phyloP scores from a whole-genome alignment of 2,113 vertebrate species.

The Thryonomys swinderianus region DNA sequence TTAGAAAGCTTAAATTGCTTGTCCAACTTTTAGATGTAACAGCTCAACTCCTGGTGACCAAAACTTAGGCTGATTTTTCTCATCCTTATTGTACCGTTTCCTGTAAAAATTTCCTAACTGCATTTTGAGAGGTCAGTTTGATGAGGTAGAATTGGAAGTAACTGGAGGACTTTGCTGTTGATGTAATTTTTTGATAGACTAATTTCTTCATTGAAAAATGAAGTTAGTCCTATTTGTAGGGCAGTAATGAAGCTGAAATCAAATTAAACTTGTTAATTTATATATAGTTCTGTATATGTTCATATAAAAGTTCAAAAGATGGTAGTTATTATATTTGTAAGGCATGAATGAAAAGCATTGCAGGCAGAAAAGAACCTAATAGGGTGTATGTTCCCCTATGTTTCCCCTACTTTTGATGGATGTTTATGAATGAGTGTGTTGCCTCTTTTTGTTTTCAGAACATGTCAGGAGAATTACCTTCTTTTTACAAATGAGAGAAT shows the following conservation, averaged over 20 bases:
- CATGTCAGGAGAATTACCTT: not conserved
- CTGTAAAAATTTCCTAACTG: not conserved
- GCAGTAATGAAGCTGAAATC: not conserved
- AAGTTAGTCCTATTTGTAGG: not conserved
- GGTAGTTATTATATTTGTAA: not conserved
- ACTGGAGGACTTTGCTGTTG: too few species aligned
- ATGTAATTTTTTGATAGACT: not conserved
- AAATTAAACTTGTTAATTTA: conserved; percentile 34
- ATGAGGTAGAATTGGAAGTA: not conserved
- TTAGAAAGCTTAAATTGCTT: not conserved
- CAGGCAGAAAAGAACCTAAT: not conserved
- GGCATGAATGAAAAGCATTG: not conserved
- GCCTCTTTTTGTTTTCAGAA: conserved; percentile 28
- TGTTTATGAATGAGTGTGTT: conserved; percentile 1
- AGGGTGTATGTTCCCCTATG: not conserved
- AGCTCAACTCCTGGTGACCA: not conserved
- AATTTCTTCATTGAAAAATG: conserved; percentile 20
- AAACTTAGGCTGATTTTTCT: not conserved
- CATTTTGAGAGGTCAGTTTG: conserved; percentile 44
- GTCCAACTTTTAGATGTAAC: not conserved
- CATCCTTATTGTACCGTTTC: not conserved
- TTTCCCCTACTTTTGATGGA: not conserved
- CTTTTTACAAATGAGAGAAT: conserved; percentile 44
- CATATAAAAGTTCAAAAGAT: not conserved
- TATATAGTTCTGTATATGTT: not conserved